Conservation (phyloP, 2,797 vertebrate genomes). For the Ptychobarbus kaznakovi region DNA sequence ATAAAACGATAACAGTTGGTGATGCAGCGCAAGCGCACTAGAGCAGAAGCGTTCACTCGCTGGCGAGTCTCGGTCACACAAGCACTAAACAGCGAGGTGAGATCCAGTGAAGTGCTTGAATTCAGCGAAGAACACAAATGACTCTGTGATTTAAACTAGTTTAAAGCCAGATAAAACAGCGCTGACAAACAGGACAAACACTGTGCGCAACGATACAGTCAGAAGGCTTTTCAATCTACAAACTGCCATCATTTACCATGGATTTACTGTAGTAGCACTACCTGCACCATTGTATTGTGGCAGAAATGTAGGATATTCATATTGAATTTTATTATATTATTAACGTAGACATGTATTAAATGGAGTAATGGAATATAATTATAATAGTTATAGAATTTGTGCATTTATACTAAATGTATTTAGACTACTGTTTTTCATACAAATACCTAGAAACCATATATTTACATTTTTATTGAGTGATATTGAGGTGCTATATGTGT, state of each 20-base stretch:
- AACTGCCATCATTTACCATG: not conserved
- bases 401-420: too few species aligned
- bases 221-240: not conserved
- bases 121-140: not conserved
- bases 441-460: too few species aligned
- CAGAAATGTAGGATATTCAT: not conserved
- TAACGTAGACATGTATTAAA: not conserved
- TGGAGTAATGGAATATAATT: too few species aligned
- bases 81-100: not conserved
- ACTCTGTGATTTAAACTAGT: not conserved
- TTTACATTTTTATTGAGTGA: too few species aligned
- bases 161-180: not conserved
- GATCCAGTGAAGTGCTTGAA: not conserved
- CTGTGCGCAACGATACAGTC: not conserved
- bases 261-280: not conserved
- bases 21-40: not conserved
- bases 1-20: not conserved
- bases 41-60: not conserved
- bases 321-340: not conserved
- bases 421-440: too few species aligned
- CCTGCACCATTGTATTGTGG: not conserved
- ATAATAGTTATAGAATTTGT: too few species aligned
- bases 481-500: too few species aligned
- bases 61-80: not conserved
- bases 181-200: not conserved